Conservation (phyloP, 2,113 vertebrate species). For the Naja naja region DNA sequence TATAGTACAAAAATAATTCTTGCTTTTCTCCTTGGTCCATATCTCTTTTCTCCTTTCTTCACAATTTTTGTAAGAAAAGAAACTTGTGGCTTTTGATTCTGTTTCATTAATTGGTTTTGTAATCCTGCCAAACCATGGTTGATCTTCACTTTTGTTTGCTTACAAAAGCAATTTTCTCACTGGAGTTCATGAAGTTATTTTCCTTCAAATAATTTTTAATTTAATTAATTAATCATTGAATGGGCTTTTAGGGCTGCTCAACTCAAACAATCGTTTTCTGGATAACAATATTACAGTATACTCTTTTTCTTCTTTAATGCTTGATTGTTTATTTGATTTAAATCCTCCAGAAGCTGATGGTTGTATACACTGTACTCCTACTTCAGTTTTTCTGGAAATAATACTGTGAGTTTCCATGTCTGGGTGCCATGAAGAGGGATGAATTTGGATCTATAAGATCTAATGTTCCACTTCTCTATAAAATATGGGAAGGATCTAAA, state of each 20-base stretch:
- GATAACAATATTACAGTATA: neutral
- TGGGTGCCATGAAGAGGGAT: neutral
- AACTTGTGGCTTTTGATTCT: neutral
- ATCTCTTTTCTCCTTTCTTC: neutral
- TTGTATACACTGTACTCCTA: neutral
- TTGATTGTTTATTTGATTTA: neutral
- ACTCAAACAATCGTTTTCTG: neutral
- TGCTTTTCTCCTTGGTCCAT: neutral
- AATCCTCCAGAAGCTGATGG: neutral
- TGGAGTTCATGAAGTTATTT: neutral
- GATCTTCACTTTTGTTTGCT: neutral
- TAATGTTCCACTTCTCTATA: neutral
- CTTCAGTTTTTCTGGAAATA: neutral
- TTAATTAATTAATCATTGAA: neutral
- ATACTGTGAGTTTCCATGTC: neutral
- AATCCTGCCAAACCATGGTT: neutral
- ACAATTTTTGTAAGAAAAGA: neutral
- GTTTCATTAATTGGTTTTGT: neutral
- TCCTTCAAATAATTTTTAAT: neutral
- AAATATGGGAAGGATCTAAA: neutral
- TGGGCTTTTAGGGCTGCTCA: neutral
- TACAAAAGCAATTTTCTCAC: neutral
- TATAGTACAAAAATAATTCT: neutral
- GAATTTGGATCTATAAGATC: neutral
- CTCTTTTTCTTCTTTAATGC: neutral